Evolutionary conservation across 35 echinoderm and acorn worm genomes (phyloP).

Genomic region (Apostichopus parvimensis): DNA sequence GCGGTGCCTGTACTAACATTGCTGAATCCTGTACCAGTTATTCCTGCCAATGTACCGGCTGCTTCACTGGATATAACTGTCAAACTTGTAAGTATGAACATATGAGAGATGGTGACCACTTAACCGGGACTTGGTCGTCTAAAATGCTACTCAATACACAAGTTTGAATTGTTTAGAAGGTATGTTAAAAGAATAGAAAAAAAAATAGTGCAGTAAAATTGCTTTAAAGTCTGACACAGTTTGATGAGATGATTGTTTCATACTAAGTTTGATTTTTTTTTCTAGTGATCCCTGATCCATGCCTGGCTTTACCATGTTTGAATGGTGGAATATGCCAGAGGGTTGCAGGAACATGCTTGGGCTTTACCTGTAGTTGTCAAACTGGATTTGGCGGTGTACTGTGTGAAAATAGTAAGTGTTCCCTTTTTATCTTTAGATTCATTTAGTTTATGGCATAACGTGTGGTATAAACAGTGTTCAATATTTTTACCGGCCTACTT

Average conservation of each 20-base stretch:
- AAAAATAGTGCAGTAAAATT: neutral
- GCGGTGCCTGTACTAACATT: conserved; percentile 47
- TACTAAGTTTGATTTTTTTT: neutral
- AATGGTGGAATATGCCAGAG: conserved; percentile 69
- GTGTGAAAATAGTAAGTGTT: conserved; percentile 77
- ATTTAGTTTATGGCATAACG: no score
- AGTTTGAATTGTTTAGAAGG: neutral
- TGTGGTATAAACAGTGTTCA: no score
- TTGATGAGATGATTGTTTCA: neutral
- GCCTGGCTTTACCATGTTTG: conserved; percentile 57
- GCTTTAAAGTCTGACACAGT: neutral
- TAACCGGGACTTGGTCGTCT: neutral
- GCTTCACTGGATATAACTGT: conserved; percentile 66
- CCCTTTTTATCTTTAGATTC: neutral
- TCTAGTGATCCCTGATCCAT: conserved; percentile 69
- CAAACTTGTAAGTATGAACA: conserved; percentile 58
- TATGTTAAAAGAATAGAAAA: no score
- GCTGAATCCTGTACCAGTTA: conserved; percentile 62
- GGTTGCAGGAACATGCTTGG: conserved; percentile 58
- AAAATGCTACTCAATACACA: neutral
- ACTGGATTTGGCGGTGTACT: conserved; percentile 68
- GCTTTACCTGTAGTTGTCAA: conserved; percentile 68
- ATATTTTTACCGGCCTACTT: no score
- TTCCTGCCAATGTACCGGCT: conserved; percentile 55
- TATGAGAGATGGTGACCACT: neutral